Evolutionary conservation across 2,113 vertebrate species (phyloP).

Genomic region (Takifugu bimaculatus): DNA sequence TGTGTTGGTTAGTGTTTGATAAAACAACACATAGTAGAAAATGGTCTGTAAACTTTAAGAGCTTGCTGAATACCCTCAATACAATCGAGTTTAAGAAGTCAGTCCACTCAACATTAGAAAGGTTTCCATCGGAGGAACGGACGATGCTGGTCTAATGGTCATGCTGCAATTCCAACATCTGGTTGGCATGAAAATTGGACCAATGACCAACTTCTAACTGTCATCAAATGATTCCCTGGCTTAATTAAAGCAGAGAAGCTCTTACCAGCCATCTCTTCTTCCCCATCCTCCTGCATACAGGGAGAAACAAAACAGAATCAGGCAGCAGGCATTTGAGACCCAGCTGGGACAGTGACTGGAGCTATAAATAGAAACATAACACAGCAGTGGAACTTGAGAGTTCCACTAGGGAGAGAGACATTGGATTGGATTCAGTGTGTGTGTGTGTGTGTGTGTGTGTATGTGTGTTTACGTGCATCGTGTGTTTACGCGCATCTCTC

Average conservation of each 20-base stretch:
- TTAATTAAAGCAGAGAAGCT: conserved; percentile 23
- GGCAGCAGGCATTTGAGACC: conserved; percentile 35
- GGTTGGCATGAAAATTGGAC: background rate
- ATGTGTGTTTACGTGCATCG: conserved; percentile 12
- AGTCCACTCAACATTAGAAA: too few species aligned
- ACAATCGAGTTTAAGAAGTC: too few species aligned
- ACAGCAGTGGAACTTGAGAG: conserved; percentile 42
- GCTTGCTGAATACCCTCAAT: too few species aligned
- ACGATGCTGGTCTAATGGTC: conserved; percentile 9
- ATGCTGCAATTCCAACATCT: conserved; percentile 2
- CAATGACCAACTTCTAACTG: background rate
- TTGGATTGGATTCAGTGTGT: conserved; percentile 8
- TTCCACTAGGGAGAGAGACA: conserved; percentile 24
- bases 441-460: conserved; percentile 13
- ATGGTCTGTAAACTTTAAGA: too few species aligned
- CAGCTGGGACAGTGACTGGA: conserved; percentile 13
- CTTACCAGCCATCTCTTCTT: background rate
- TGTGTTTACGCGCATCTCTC: background rate
- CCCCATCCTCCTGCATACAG: conserved; percentile 22
- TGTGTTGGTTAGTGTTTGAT: too few species aligned
- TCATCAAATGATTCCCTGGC: background rate
- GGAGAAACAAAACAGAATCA: conserved; percentile 52
- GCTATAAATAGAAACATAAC: conserved; percentile 65
- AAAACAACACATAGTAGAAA: too few species aligned
- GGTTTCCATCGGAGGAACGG: background rate